phyloP scores from a whole-genome alignment of 2,888 invertebrate genomes.

The Anorthoa munda region DNA sequence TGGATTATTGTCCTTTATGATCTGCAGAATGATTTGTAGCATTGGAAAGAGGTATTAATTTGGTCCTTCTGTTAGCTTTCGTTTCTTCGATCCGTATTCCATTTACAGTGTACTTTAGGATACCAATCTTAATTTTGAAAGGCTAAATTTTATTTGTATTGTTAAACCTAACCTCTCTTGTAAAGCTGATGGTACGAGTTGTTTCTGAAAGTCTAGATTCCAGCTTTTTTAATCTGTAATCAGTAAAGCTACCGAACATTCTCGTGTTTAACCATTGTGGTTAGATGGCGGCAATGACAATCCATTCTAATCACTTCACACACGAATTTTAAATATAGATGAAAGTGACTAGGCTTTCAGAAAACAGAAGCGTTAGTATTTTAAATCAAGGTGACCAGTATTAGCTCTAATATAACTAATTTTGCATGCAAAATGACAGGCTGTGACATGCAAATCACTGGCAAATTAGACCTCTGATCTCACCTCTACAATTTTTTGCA shows the following conservation, averaged over 20 bases:
- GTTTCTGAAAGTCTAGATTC: neutral
- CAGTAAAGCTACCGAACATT: too few species aligned
- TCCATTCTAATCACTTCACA: neutral
- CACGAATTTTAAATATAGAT: slow-evolving; percentile 1
- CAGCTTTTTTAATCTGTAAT: neutral
- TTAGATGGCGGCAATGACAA: neutral
- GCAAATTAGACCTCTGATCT: slow-evolving; percentile 44
- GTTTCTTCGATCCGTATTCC: too few species aligned
- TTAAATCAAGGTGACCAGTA: slow-evolving; percentile 34
- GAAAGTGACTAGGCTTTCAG: slow-evolving; percentile 1
- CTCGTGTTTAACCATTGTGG: too few species aligned
- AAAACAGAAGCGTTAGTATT: slow-evolving; percentile 19
- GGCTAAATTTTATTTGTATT: neutral
- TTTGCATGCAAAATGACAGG: slow-evolving; percentile 35
- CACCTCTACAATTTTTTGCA: slow-evolving; percentile 43
- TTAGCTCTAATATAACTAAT: slow-evolving; percentile 31
- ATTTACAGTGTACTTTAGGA: neutral
- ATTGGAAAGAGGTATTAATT: neutral
- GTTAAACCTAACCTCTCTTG: neutral
- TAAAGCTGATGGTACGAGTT: neutral
- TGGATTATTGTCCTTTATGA: slow-evolving; percentile 22
- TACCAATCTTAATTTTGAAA: neutral
- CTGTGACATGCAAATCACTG: slow-evolving; percentile 22
- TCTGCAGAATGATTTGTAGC: neutral
- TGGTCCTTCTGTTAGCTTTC: neutral